A percentile compares a stretch with the other conserved stretches of the same genome.
Evolutionary conservation across 2,113 vertebrate species (phyloP).

Genomic region (Mus musculus): GRCm39 chr8:78840501-78841000

Average conservation of each 20-base stretch:
- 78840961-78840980: not conserved
- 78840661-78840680: not conserved
- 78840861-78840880: not conserved
- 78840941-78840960: not conserved
- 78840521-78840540: not conserved
- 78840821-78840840: conserved; percentile 3
- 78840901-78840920: too few relatives aligned
- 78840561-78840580: conserved; percentile 1
- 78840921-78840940: not conserved
- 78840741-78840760: conserved; percentile 18
- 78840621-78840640: not conserved
- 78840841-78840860: not conserved
- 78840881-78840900: not conserved
- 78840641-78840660: conserved; percentile 7
- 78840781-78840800: not conserved
- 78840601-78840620: not conserved
- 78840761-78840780: conserved; percentile 3
- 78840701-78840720: not conserved
- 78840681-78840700: not conserved
- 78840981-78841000: not conserved
- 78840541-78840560: not conserved
- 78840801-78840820: not conserved
- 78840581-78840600: not conserved
- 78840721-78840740: conserved; percentile 17
- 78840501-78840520: conserved; percentile 1